These are phyloP conservation scores for Tringa solitaria DNA, from an alignment of 2,113 vertebrate genomes.

Conservation along the genomic window DNA sequence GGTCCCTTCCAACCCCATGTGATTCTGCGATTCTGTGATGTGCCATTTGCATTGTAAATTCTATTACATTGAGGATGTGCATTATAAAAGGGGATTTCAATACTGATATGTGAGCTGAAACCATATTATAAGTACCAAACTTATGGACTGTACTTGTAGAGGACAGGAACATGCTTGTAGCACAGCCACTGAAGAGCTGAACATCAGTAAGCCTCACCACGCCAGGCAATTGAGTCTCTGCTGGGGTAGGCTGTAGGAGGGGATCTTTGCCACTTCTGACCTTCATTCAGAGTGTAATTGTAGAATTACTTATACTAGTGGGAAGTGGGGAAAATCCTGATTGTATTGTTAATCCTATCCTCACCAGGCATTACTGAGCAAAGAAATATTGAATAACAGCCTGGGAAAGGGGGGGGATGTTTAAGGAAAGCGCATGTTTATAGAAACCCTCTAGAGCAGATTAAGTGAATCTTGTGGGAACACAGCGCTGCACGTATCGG, in stretches of 20 bases:
- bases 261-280: rapidly evolving
- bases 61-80: not conserved
- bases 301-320: not conserved
- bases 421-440: not conserved
- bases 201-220: not conserved
- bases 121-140: not conserved
- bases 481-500: not conserved
- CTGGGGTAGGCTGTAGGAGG: not conserved
- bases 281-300: not conserved
- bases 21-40: not conserved
- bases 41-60: not conserved
- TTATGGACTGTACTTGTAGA: not conserved
- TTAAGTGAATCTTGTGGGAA: not conserved
- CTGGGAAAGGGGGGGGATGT: rapidly evolving
- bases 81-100: not conserved
- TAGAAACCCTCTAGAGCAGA: not conserved
- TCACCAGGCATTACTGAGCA: not conserved
- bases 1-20: not conserved
- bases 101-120: not conserved
- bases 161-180: rapidly evolving
- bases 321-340: not conserved
- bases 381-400: not conserved
- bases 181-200: not conserved
- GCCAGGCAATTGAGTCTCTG: not conserved
- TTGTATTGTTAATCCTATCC: not conserved